Base-by-base conservation (phyloP, 2,797 vertebrate genomes). In the Heliangelus exortis region DNA sequence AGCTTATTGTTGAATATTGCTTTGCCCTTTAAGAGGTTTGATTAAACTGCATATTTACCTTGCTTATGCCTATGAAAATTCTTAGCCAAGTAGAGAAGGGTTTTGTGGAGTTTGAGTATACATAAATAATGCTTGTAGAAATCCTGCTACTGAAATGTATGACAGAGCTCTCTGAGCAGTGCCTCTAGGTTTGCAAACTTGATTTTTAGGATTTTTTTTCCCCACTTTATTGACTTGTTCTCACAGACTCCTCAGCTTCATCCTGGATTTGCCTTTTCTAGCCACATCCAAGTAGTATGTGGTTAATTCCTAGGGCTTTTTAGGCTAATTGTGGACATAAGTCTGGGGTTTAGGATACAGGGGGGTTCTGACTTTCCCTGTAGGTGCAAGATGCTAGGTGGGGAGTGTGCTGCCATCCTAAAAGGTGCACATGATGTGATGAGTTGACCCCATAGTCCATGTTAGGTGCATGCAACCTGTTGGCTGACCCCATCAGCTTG, bases 381-480 rank as follows among this genome's bases (percentile, higher is more conserved):
- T 25, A 11, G 2, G 5, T 29, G 17, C 31, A 74, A 55, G 31
- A 33, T 1, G 5, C 31, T 29, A 31, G 5, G 9, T 22, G 5
- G 9, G 20, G 15, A 57, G 5, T 6, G 39, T 33, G 28, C 16
- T 34, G 39, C 16, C 4, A 19, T 39, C 33, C 3, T 5, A 63
- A 69, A 66, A 61, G 10, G 6, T 21, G 2, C 25, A 8, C 10
- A 0, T 0, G 1, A n/a, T 63, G 20, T 0, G 0, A 34, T 10
- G 34, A 39, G 17, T 15, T 79, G 18, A 23, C 10, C 41, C 15
- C 16, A 12, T 45, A 20, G 23, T 25, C 41, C 10, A 12, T 48
- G 23, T 29, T 22, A 16, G 36, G 23, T 50, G 39, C 8, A 8
- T 28, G 20, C 2, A 3, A 33, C 26, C 51, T 12, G 51, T 34